phyloP scores from a whole-genome alignment of 1,140 invertebrate species.

The Oedothorax gibbosus region DNA sequence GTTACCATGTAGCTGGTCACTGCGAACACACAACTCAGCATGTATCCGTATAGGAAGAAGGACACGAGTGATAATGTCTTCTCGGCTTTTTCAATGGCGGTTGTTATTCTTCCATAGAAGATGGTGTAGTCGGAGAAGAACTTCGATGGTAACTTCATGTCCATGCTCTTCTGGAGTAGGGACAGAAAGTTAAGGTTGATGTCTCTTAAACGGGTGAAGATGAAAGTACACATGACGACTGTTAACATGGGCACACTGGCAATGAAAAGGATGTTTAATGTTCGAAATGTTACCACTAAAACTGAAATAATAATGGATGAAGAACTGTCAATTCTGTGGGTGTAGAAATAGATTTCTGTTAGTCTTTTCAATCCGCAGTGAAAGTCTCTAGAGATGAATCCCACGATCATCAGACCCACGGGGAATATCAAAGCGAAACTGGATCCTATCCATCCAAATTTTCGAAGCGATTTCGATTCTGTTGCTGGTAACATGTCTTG shows the following conservation, averaged over 20 bases:
- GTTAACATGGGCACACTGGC: slow-evolving; percentile 8
- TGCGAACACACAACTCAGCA: slow-evolving; percentile 42
- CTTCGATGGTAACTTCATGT: slow-evolving; percentile 13
- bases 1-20: slow-evolving; percentile 50
- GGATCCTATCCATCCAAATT: neutral
- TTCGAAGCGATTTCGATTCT: slow-evolving; percentile 7
- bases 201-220: slow-evolving; percentile 44
- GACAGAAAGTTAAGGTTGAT: slow-evolving; percentile 20
- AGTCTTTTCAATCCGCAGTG: neutral
- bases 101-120: slow-evolving; percentile 42
- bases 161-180: slow-evolving; percentile 15
- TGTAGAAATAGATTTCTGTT: slow-evolving; percentile 2
- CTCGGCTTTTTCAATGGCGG: slow-evolving; percentile 14
- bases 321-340: neutral
- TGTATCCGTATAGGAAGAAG: slow-evolving; percentile 53
- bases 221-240: slow-evolving; percentile 25
- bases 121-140: slow-evolving; percentile 37
- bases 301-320: neutral
- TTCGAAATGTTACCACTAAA: neutral
- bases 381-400: neutral
- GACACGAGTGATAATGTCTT: slow-evolving; percentile 22
- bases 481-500: neutral
- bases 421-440: slow-evolving; percentile 20
- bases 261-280: neutral
- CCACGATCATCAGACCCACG: neutral